A percentile compares a stretch with the other conserved stretches of the same genome.
Conservation (phyloP, 1,140 invertebrate genomes). For the Neotoxoptera formosana region DNA sequence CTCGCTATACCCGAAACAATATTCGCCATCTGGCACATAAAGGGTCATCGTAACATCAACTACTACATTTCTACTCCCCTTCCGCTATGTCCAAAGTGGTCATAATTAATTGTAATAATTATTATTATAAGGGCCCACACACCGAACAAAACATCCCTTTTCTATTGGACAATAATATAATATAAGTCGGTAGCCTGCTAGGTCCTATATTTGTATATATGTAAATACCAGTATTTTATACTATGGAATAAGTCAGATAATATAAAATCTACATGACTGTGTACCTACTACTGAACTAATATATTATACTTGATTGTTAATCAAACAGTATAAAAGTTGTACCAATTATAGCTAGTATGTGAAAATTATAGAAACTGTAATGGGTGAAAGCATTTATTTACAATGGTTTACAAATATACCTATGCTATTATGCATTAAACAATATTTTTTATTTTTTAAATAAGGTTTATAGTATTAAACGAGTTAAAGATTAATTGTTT, state of each 20-base stretch:
- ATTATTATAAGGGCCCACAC: constrained; percentile 45
- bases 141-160: neutral
- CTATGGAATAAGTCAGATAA: neutral
- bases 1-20: constrained; percentile 51
- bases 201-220: neutral
- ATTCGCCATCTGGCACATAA: constrained; percentile 55
- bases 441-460: neutral
- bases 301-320: neutral
- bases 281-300: neutral
- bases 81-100: constrained; percentile 15
- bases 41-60: constrained; percentile 54
- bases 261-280: neutral
- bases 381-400: neutral
- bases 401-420: neutral
- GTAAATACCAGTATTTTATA: neutral
- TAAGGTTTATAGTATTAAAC: neutral
- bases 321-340: neutral
- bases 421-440: neutral
- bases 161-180: neutral
- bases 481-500: neutral
- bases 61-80: neutral
- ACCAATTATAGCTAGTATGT: neutral
- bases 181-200: neutral
- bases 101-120: constrained; percentile 56
- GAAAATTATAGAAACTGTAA: neutral